Percentiles rank a stretch among this genome's conserved stretches.
Conservation (phyloP, 2,797 vertebrate genomes). For the Cossypha niveicapilla region DNA sequence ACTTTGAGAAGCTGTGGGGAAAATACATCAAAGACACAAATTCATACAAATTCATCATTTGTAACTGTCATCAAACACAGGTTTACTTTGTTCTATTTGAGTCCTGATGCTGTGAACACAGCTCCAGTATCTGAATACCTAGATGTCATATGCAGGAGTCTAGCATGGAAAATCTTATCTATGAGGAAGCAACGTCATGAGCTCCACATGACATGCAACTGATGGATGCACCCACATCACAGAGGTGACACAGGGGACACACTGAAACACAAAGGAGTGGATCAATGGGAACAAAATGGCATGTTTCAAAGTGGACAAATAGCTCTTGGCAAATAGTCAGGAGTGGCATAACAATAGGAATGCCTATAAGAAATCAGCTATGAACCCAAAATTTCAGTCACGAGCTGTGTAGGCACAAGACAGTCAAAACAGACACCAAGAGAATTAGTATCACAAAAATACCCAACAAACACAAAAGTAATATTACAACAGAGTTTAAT, state of each 20-base stretch:
- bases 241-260: constrained; percentile 55
- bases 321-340: constrained; percentile 20
- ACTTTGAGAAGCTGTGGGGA: background rate
- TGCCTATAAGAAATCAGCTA: background rate
- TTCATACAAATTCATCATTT: background rate
- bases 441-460: background rate
- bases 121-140: background rate
- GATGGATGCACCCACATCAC: background rate
- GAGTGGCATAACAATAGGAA: background rate
- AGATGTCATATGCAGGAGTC: background rate
- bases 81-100: background rate
- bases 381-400: background rate
- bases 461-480: background rate
- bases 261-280: constrained; percentile 20
- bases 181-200: background rate
- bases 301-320: constrained; percentile 23
- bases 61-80: background rate
- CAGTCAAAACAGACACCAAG: background rate
- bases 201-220: constrained; percentile 10
- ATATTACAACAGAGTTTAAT: background rate
- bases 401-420: background rate
- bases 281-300: constrained; percentile 55
- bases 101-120: background rate
- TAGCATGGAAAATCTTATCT: constrained; percentile 51
- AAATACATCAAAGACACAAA: constrained; percentile 9